A percentile compares a stretch with the other conserved stretches of the same genome.
phyloP scores from a whole-genome alignment of 2,797 vertebrate species.

The Eidolon dupreanum region DNA sequence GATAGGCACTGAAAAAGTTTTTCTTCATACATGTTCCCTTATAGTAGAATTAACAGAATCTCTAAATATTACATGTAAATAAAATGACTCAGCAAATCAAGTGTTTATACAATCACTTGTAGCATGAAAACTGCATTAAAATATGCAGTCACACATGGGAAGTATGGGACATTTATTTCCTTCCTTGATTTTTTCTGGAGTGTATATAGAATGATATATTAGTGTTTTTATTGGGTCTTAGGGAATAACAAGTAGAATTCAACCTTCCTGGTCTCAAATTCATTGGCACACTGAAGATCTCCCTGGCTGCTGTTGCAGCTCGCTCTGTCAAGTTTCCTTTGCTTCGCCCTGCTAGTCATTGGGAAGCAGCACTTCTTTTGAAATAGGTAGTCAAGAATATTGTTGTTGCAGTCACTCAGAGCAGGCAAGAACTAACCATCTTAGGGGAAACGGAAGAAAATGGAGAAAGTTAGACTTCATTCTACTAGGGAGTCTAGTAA shows the following conservation, averaged over 20 bases:
- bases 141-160: background rate
- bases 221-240: background rate
- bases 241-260: background rate
- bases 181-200: background rate
- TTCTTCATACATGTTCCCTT: constrained; percentile 39
- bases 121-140: background rate
- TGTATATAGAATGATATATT: background rate
- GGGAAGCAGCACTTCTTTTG: background rate
- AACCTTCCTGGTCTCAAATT: background rate
- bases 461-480: background rate
- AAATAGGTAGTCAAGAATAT: background rate
- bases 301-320: background rate
- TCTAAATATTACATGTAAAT: constrained; percentile 47
- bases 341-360: no score
- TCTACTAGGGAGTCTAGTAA: background rate
- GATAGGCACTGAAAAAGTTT: background rate
- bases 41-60: constrained; percentile 38
- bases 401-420: background rate
- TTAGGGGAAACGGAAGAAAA: background rate
- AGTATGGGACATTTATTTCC: background rate
- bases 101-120: background rate
- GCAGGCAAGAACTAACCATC: background rate
- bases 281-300: background rate
- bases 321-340: background rate
- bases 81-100: constrained; percentile 43